These are phyloP conservation scores for Drosophila suzukii DNA, from an alignment of 1,140 invertebrate species.

Conservation along the genomic window DNA sequence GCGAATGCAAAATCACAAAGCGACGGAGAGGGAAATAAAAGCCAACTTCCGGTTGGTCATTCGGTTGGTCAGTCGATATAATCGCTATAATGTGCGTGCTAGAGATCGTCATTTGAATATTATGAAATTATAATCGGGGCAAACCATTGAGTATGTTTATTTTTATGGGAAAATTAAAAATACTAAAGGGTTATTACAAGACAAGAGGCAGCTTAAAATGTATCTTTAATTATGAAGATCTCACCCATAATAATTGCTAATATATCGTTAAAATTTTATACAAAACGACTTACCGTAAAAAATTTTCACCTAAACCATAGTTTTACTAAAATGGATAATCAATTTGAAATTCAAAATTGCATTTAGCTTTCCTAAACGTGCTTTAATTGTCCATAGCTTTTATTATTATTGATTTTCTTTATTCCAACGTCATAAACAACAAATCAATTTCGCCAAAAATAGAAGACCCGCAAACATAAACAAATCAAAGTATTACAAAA, in stretches of 20 bases:
- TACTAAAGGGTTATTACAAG: no score
- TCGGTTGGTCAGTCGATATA: slow-evolving; percentile 53
- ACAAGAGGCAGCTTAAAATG: no score
- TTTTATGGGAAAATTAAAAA: background rate
- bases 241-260: background rate
- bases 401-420: slow-evolving; percentile 2
- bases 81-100: slow-evolving; percentile 73
- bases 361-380: slow-evolving; percentile 1
- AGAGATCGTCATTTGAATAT: slow-evolving; percentile 56
- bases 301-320: background rate
- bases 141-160: background rate
- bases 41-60: slow-evolving; percentile 67
- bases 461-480: slow-evolving; percentile 22
- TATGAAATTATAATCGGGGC: slow-evolving; percentile 43
- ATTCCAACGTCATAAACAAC: slow-evolving; percentile 40
- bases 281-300: background rate
- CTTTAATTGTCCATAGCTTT: slow-evolving; percentile 3
- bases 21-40: slow-evolving; percentile 31
- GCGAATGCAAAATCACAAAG: slow-evolving; percentile 63
- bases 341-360: background rate
- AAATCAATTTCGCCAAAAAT: slow-evolving; percentile 41
- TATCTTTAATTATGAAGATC: no score
- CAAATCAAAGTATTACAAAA: slow-evolving; percentile 4
- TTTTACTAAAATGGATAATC: background rate
- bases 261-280: background rate